phyloP scores from a whole-genome alignment of 2,113 vertebrate genomes.

The Pyrgilauda ruficollis region DNA sequence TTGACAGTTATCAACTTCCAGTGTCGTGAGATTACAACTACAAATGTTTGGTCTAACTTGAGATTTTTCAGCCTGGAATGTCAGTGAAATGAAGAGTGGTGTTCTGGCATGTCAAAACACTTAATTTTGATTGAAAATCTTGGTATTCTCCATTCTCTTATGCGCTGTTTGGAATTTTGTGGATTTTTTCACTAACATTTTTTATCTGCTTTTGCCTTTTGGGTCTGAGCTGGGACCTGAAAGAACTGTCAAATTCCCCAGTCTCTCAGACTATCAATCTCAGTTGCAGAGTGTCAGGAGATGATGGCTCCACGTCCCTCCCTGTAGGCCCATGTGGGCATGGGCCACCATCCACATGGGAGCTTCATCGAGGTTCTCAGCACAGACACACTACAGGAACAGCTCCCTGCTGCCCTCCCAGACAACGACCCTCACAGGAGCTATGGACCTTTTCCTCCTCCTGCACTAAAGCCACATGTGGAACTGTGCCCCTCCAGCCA shows the following conservation, averaged over 20 bases:
- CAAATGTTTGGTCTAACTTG: slow-evolving; percentile 24
- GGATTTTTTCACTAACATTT: background rate
- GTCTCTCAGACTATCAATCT: background rate
- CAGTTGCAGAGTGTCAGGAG: background rate
- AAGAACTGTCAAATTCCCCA: background rate
- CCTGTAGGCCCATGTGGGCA: rapidly evolving
- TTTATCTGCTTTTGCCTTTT: background rate
- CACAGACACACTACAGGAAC: background rate
- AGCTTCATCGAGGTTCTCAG: background rate
- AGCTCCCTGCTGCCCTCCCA: background rate
- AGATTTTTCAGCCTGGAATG: background rate
- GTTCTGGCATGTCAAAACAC: background rate
- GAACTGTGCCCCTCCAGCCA: background rate
- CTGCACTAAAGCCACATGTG: background rate
- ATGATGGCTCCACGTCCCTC: background rate
- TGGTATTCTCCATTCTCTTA: background rate
- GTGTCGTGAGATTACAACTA: background rate
- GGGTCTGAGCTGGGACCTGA: background rate
- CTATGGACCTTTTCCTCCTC: background rate
- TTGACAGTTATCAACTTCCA: slow-evolving; percentile 35
- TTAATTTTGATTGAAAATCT: background rate
- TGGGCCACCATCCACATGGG: rapidly evolving
- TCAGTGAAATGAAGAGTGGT: background rate
- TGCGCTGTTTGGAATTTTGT: background rate
- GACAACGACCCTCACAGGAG: background rate